These are phyloP conservation scores for Turnix velox DNA, from an alignment of 2,113 vertebrate genomes.

Conservation along the genomic window DNA sequence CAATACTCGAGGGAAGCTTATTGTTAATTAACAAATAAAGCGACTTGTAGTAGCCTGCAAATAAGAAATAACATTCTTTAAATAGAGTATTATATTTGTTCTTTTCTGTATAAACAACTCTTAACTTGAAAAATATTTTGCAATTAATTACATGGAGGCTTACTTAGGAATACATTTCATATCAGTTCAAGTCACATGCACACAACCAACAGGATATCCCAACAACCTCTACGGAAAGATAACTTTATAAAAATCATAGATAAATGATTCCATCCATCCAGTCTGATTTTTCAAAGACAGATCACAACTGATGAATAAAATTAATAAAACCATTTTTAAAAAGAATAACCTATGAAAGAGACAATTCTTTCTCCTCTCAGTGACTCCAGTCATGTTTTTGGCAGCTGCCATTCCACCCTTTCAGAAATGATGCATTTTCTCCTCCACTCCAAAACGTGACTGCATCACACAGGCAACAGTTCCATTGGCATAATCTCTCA, in stretches of 20 bases:
- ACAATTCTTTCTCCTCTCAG: background rate
- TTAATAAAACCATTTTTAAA: background rate
- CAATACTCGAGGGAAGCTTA: conserved; percentile 93
- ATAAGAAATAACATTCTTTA: background rate
- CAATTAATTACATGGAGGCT: background rate
- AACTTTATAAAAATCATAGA: background rate
- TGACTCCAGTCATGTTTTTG: background rate
- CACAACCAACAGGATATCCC: background rate
- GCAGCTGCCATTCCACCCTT: background rate
- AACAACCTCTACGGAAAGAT: background rate
- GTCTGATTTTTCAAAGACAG: background rate
- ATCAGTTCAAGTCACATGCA: background rate
- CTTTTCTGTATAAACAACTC: background rate
- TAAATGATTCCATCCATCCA: background rate
- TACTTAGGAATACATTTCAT: background rate
- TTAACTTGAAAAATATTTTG: background rate
- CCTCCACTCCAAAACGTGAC: background rate
- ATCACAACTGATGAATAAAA: background rate
- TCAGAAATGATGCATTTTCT: background rate
- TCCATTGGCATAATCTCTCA: background rate
- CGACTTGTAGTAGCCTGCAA: conserved; percentile 90
- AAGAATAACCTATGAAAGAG: background rate
- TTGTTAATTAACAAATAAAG: conserved; percentile 93
- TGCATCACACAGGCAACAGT: background rate
- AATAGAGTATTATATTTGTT: background rate